Percentiles rank a stretch among this genome's conserved stretches.
These are phyloP conservation scores for Odocoileus hemionus DNA, from an alignment of 2,113 vertebrate species.

Conservation along the genomic window DNA sequence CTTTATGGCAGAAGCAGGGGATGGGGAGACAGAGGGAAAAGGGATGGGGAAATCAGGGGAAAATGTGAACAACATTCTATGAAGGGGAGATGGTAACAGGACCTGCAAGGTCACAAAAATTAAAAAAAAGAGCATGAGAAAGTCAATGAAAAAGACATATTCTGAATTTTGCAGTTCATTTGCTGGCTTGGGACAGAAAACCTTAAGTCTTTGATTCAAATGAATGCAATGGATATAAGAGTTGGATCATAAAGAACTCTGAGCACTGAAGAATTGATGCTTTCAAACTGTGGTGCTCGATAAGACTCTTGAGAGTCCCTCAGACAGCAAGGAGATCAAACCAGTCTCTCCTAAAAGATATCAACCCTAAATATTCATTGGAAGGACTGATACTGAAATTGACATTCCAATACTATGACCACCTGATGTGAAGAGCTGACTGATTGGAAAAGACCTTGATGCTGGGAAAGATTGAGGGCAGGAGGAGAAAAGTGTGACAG, in stretches of 20 bases:
- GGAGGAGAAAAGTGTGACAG: not conserved
- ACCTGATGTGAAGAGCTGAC: not conserved
- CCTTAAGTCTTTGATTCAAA: not conserved
- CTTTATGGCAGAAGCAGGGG: not conserved
- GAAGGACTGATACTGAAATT: not conserved
- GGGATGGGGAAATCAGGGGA: not conserved
- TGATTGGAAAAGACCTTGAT: not conserved
- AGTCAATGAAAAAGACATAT: not conserved
- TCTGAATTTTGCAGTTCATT: not conserved
- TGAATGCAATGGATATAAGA: not conserved
- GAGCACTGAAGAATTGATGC: not conserved
- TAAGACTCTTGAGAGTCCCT: not conserved
- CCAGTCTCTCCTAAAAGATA: not conserved
- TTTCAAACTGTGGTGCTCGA: not conserved
- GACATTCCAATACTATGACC: not conserved
- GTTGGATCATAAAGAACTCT: not conserved
- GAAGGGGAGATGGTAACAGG: not conserved
- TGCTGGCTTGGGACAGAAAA: not conserved
- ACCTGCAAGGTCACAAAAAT: not conserved
- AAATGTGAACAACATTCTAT: not conserved
- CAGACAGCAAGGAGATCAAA: not conserved
- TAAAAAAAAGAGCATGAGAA: not conserved
- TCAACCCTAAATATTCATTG: not conserved
- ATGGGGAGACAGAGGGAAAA: not conserved
- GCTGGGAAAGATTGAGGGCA: not conserved